Base-by-base conservation (phyloP, 2,888 invertebrate species). In the Pherbina coryleti region DNA sequence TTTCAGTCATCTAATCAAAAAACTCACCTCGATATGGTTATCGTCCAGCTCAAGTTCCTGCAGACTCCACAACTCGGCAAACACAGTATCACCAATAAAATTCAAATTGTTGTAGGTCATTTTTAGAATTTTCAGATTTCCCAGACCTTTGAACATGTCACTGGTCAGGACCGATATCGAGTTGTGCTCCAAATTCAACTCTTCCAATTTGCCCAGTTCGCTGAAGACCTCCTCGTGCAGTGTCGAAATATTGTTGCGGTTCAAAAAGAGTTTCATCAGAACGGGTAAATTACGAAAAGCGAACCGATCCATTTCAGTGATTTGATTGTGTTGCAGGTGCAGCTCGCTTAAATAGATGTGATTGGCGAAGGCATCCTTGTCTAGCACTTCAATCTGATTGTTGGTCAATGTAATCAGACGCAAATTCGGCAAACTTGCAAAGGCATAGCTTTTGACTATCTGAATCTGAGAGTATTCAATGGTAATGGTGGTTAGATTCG, bases 201-300 rank as follows among this genome's bases (percentile, higher is more conserved):
- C 95, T 74, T 94, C 92, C 74, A 98, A 91, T 84, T 94, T 93
- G 75, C 92, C 92, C 86, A 95, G 91, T 82, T 94, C 92, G 83
- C 92, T 92, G 85, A 95, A 97, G 28, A 98, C 95, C 80, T 95
- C 95, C 80, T 97, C 96, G 84, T 96, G 97, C 81, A 97, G 92
- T 51, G 93, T 92, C 79, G 95, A 94, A 82, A 98, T 92, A 86
- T 95, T 94, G 90, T 98, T 98, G 86, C 94, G 94, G 84, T 96
- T 95, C 73, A 98, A 91, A 81, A 93, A 93, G 57, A 98, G 92
- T 80, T 94, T 93, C 83, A 93, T 93, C 81, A 95, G 90, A 76
- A 92, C 91, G 0, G 95, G 95, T 76, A 96, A 88, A 86, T 94
- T 93, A 67, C 93, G 92, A 88, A 96, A 96, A 0, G 94, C 93